Evolutionary conservation across 1,140 invertebrate genomes (phyloP).

Genomic region (Drosophila kikkawai): DNA sequence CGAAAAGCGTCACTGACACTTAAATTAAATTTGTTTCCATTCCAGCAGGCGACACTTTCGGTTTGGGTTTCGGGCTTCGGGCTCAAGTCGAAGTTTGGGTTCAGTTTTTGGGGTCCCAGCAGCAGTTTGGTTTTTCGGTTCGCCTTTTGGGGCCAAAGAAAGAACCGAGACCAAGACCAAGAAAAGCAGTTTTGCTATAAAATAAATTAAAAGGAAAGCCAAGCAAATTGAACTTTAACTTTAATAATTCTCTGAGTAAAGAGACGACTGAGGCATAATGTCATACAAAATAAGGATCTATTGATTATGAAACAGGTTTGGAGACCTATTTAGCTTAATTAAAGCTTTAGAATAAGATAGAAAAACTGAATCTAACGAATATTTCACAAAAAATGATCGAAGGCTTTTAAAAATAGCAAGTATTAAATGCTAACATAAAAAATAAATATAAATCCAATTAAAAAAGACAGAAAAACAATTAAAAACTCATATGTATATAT

Average conservation of each 20-base stretch:
- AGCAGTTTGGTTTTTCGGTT: conserved; percentile 1
- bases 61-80: conserved; percentile 17
- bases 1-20: conserved; percentile 78
- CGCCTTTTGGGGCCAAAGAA: conserved; percentile 40
- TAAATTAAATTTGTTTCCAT: conserved; percentile 81
- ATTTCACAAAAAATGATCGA: no score
- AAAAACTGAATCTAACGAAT: no score
- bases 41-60: conserved; percentile 67
- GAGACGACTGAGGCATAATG: background rate
- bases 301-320: no score
- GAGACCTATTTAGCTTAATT: no score
- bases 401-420: no score
- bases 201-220: conserved; percentile 78
- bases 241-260: conserved; percentile 35
- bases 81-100: background rate
- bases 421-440: background rate
- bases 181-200: conserved; percentile 38
- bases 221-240: conserved; percentile 66
- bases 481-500: background rate
- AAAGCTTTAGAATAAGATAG: no score
- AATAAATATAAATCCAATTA: no score
- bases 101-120: background rate
- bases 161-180: conserved; percentile 21
- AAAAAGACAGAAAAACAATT: background rate
- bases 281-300: background rate